Conservation (phyloP, 2,888 invertebrate genomes). For the Adineta ricciae region DNA sequence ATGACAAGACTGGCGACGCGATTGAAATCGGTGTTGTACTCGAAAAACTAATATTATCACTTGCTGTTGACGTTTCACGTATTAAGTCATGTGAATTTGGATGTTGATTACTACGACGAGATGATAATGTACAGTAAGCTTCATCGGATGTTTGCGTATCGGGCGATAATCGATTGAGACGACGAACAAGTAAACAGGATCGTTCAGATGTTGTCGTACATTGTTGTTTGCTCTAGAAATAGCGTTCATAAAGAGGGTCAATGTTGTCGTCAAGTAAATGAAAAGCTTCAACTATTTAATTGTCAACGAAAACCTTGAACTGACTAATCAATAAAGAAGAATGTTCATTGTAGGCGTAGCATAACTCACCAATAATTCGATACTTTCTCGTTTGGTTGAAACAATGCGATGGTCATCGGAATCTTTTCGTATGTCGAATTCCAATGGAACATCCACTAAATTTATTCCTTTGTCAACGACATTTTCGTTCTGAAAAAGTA, state of each 20-base stretch:
- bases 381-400: not conserved
- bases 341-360: not conserved
- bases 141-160: constrained; percentile 8
- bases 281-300: not conserved
- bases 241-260: not conserved
- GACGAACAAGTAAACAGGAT: not conserved
- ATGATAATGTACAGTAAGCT: constrained; percentile 4
- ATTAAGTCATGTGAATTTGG: not conserved
- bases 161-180: not conserved
- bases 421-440: not conserved
- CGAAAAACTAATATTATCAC: not conserved
- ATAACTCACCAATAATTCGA: not conserved
- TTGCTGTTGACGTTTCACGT: not conserved
- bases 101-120: not conserved
- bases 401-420: not conserved
- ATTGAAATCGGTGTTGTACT: not conserved
- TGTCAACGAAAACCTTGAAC: not conserved
- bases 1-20: not conserved
- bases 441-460: not conserved
- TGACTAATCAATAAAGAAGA: not conserved
- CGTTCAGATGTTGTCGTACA: not conserved
- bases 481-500: not conserved
- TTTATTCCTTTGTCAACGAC: not conserved
- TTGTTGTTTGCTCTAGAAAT: constrained; percentile 22
- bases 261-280: constrained; percentile 8